phyloP scores from a whole-genome alignment of 2,797 vertebrate species.

The Stomatorhinus walkeri region DNA sequence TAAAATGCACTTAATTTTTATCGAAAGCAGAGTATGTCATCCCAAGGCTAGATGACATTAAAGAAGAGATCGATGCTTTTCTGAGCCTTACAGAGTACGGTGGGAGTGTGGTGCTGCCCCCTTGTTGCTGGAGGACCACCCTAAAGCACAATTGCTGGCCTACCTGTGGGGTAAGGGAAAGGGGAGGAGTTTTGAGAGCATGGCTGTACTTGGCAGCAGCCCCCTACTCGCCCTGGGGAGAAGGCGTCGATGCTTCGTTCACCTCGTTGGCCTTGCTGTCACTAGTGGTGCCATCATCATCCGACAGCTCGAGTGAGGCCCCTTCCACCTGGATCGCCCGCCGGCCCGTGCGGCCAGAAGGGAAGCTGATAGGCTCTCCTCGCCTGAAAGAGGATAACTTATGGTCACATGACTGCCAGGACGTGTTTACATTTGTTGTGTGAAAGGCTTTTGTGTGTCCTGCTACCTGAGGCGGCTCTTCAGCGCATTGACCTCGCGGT shows the following conservation, averaged over 20 bases:
- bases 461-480: constrained; percentile 67
- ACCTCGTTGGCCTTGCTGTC: constrained; percentile 77
- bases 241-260: constrained; percentile 66
- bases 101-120: constrained; percentile 31
- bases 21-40: constrained; percentile 59
- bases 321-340: constrained; percentile 88
- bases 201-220: neutral
- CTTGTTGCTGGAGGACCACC: neutral
- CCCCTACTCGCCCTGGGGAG: constrained; percentile 20
- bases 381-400: constrained; percentile 57
- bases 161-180: neutral
- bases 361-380: constrained; percentile 76
- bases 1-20: constrained; percentile 65
- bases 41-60: constrained; percentile 51
- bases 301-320: constrained; percentile 80
- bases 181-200: neutral
- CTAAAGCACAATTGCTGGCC: neutral
- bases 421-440: neutral
- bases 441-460: neutral
- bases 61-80: constrained; percentile 48
- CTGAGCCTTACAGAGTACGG: constrained; percentile 52
- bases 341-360: constrained; percentile 79
- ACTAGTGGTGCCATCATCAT: constrained; percentile 69
- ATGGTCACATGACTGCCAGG: neutral
- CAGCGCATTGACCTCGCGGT: constrained; percentile 85